Percentiles rank a stretch among this genome's conserved stretches.
These are phyloP conservation scores for Xiphias gladius DNA, from an alignment of 2,113 vertebrate genomes.

Conservation along the genomic window DNA sequence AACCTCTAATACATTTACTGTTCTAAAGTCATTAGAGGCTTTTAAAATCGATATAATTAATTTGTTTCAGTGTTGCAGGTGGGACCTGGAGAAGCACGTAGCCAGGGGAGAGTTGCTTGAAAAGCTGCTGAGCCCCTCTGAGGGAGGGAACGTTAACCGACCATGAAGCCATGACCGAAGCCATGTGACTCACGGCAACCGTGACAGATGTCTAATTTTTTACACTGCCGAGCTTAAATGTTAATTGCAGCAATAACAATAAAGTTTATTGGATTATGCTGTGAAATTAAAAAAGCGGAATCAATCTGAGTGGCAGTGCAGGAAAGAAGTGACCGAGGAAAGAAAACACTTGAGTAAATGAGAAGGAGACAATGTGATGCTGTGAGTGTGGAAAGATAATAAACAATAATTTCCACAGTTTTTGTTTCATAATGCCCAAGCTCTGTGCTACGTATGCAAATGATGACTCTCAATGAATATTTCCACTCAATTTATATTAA, in stretches of 20 bases:
- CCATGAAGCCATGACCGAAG: conserved; percentile 31
- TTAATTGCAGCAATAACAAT: conserved; percentile 80
- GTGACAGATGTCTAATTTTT: conserved; percentile 75
- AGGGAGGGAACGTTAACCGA: conserved; percentile 40
- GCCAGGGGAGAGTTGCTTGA: conserved; percentile 10
- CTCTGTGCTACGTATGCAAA: conserved; percentile 57
- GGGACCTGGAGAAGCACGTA: conserved; percentile 59
- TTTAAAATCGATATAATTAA: conserved; percentile 76
- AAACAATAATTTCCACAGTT: conserved; percentile 43
- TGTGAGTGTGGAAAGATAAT: conserved; percentile 40
- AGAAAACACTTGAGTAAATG: conserved; percentile 46
- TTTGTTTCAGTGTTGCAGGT: conserved; percentile 70
- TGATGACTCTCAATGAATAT: conserved; percentile 39
- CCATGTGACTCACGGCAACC: conserved; percentile 60
- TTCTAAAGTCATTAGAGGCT: conserved; percentile 64
- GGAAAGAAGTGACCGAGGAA: not conserved
- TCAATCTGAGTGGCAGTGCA: conserved; percentile 61
- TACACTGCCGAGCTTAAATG: conserved; percentile 70
- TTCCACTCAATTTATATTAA: conserved; percentile 63
- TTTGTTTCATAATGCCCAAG: conserved; percentile 20
- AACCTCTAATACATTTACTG: conserved; percentile 64
- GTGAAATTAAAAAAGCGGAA: conserved; percentile 74
- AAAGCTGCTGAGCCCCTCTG: not conserved
- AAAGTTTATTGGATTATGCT: conserved; percentile 79
- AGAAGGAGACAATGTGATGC: conserved; percentile 33